These are phyloP conservation scores for Philantomba maxwellii DNA, from an alignment of 2,113 vertebrate genomes.

Conservation along the genomic window DNA sequence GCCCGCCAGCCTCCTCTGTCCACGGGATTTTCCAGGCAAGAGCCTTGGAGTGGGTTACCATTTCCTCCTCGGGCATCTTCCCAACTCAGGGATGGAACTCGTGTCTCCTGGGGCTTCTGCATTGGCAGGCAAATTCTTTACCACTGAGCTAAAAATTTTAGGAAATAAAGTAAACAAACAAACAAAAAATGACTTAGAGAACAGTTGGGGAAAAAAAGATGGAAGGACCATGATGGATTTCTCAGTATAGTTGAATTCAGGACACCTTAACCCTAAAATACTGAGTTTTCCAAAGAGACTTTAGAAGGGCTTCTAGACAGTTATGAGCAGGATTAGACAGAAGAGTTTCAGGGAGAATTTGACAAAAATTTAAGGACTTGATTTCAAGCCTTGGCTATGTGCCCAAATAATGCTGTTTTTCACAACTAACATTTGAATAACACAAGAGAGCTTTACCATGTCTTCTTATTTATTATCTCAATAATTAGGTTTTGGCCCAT, in stretches of 20 bases:
- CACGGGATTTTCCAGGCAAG: neutral
- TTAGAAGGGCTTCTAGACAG: neutral
- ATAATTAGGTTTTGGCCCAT: neutral
- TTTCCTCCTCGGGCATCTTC: neutral
- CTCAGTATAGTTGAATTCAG: rapidly evolving
- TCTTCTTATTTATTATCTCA: neutral
- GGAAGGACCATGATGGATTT: too few relatives aligned
- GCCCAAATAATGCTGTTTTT: neutral
- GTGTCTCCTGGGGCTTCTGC: neutral
- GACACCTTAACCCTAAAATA: too few relatives aligned
- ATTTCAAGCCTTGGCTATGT: neutral
- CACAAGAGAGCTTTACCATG: neutral
- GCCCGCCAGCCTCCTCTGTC: neutral
- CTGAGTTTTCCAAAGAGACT: neutral
- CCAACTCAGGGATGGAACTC: neutral
- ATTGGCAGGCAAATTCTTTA: neutral
- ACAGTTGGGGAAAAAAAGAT: neutral
- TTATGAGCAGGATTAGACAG: neutral
- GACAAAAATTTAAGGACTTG: neutral
- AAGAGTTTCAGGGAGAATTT: neutral
- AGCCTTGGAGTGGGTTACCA: neutral
- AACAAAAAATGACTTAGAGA: neutral
- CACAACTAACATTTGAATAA: neutral
- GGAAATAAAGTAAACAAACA: neutral
- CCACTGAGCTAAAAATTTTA: neutral